phyloP scores from a whole-genome alignment of 2,888 invertebrate species.

The Gortyna flavago region DNA sequence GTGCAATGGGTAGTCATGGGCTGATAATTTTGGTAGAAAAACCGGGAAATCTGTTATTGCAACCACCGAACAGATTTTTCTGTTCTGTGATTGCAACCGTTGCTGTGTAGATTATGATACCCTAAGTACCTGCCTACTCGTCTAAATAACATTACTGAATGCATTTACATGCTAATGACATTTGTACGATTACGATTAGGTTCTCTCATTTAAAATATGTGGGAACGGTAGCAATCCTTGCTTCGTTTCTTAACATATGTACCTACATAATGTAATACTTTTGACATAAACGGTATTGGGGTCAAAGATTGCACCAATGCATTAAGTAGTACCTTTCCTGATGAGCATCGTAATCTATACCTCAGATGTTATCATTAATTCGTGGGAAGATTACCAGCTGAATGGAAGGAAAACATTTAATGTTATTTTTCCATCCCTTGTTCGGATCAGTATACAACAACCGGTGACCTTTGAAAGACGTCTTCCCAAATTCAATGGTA shows the following conservation, averaged over 20 bases:
- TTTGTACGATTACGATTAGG: conserved; percentile 34
- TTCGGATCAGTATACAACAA: conserved; percentile 7
- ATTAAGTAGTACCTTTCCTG: conserved; percentile 19
- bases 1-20: not conserved
- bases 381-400: conserved; percentile 41
- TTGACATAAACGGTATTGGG: conserved; percentile 46
- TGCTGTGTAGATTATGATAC: conserved; percentile 6
- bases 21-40: not conserved
- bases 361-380: conserved; percentile 31
- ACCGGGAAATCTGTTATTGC: not conserved
- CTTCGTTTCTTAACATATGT: conserved; percentile 40
- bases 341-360: conserved; percentile 45
- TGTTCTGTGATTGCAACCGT: not conserved
- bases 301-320: conserved; percentile 46
- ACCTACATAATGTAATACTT: conserved; percentile 19
- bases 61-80: too few relatives aligned
- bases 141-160: conserved; percentile 12
- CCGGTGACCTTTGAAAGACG: conserved; percentile 12
- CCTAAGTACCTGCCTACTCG: not conserved
- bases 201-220: conserved; percentile 39
- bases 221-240: conserved; percentile 47
- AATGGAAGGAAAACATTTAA: conserved; percentile 31
- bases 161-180: conserved; percentile 47
- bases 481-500: conserved; percentile 12
- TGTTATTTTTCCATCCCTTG: conserved; percentile 44